phyloP scores from a whole-genome alignment of 2,797 vertebrate species.

The Sphenodon punctatus region DNA sequence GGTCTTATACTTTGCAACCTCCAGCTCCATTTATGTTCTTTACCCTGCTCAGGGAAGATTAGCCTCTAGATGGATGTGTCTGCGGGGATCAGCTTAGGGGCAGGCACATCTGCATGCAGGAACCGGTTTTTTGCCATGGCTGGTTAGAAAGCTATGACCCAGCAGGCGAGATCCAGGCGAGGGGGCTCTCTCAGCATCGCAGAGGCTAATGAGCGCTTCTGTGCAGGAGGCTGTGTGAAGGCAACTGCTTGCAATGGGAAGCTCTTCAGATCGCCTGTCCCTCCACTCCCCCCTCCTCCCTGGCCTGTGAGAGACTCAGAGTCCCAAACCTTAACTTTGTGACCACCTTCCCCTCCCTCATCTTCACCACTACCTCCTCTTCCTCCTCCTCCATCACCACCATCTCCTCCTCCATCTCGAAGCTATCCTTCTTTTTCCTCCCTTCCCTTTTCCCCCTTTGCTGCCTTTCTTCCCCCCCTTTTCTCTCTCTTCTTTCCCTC shows the following conservation, averaged over 20 bases:
- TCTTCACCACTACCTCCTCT: slow-evolving; percentile 61
- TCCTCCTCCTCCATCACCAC: slow-evolving; percentile 40
- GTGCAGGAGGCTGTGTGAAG: slow-evolving; percentile 70
- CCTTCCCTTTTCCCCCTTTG: slow-evolving; percentile 32
- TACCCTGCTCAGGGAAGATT: slow-evolving; percentile 69
- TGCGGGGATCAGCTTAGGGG: slow-evolving; percentile 68
- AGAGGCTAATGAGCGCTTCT: slow-evolving; percentile 61
- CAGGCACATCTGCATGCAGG: slow-evolving; percentile 60
- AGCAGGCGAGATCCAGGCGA: slow-evolving; percentile 48
- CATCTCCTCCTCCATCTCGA: slow-evolving; percentile 68
- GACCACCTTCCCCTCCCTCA: slow-evolving; percentile 75
- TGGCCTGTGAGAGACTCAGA: slow-evolving; percentile 77
- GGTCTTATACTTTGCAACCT: slow-evolving; percentile 79
- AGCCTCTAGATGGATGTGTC: slow-evolving; percentile 76
- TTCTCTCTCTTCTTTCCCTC: slow-evolving; percentile 51
- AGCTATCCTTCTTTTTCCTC: slow-evolving; percentile 24
- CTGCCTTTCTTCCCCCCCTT: slow-evolving; percentile 59
- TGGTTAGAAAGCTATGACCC: slow-evolving; percentile 66
- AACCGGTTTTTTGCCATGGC: slow-evolving; percentile 66
- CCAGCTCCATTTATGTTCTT: slow-evolving; percentile 74
- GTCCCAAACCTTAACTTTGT: slow-evolving; percentile 80
- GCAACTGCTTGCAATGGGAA: slow-evolving; percentile 71
- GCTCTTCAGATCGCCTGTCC: slow-evolving; percentile 64
- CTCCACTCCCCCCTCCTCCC: slow-evolving; percentile 70
- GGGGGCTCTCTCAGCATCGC: slow-evolving; percentile 58